Base-by-base conservation (phyloP, 2,888 invertebrate genomes). In the Anorthoa munda region DNA sequence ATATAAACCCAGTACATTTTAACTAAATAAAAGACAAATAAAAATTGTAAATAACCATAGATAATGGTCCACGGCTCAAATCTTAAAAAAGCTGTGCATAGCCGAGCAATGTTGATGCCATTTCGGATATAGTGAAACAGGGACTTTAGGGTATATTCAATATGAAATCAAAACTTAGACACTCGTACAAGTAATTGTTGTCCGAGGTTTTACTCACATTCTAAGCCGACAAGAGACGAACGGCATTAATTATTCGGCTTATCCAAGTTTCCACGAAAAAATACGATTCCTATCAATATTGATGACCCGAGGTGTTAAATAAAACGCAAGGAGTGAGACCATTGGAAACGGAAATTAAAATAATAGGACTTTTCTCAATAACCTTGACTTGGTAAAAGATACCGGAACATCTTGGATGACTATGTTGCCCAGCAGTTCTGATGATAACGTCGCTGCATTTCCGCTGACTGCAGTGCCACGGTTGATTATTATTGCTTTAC, bases 391-490 rank as follows among this genome's bases (percentile, higher is more conserved):
- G n/a, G n/a, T n/a, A 15, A 46, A 23, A 13, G 55, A 66, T 31
- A n/a, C n/a, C n/a, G n/a, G n/a, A n/a, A 53, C 15, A 31, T 73
- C 69, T 84, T 21, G 77, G 74, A 83, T n/a, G n/a, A n/a, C n/a
- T n/a, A n/a, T n/a, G n/a, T n/a, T n/a, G 92, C 12, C 88, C 82
- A 7, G 50, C 64, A 21, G 93, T 92, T 59, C 70, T n/a, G n/a
- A 88, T 77, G 31, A 93, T 93, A 2, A 93, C 75, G 65, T 93
- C 90, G 1, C 88, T 88, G 74, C 93, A 93, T 5, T 66, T 59
- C 55, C 53, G 89, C 17, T 12, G 23, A 63, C 86, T 88, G 71
- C 93, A 92, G 15, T 26, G 1, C 93, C 93, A 93, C 0, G 86
- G 85, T 50, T 70, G 72, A 17, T 75, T 69, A 7, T 50, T 59